A percentile compares a stretch with the other conserved stretches of the same genome.
Evolutionary conservation across 2,113 vertebrate species (phyloP).

Genomic region (Anseranas semipalmata): DNA sequence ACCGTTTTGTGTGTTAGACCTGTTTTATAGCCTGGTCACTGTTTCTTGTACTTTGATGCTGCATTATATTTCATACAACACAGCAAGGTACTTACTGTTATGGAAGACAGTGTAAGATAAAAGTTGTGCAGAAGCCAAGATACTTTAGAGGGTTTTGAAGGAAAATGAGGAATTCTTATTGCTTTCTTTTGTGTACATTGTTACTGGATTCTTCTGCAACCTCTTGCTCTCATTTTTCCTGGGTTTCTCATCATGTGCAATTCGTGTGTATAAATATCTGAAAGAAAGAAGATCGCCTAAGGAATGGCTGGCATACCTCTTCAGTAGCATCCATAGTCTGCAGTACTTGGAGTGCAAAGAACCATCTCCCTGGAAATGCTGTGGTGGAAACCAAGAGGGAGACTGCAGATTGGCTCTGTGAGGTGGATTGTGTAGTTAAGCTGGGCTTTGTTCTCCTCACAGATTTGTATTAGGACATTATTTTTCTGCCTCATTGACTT

Average conservation of each 20-base stretch:
- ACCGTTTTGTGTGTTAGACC: not conserved
- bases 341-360: not conserved
- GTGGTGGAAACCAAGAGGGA: not conserved
- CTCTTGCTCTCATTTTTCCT: not conserved
- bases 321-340: not conserved
- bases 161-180: not conserved
- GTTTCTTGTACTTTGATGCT: not conserved
- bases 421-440: not conserved
- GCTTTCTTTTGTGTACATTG: not conserved
- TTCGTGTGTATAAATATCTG: not conserved
- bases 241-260: not conserved
- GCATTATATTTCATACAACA: not conserved
- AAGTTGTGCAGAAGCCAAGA: not conserved
- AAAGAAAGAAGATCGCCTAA: not conserved
- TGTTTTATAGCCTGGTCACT: not conserved
- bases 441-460: not conserved
- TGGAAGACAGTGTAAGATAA: not conserved
- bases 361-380: not conserved
- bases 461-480: not conserved
- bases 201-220: not conserved
- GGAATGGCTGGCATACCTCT: not conserved
- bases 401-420: not conserved
- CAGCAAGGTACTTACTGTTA: not conserved
- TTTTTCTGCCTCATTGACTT: not conserved
- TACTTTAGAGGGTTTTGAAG: not conserved